These are phyloP conservation scores for Tarsius wallacei DNA, from an alignment of 2,797 vertebrate genomes.

Conservation along the genomic window DNA sequence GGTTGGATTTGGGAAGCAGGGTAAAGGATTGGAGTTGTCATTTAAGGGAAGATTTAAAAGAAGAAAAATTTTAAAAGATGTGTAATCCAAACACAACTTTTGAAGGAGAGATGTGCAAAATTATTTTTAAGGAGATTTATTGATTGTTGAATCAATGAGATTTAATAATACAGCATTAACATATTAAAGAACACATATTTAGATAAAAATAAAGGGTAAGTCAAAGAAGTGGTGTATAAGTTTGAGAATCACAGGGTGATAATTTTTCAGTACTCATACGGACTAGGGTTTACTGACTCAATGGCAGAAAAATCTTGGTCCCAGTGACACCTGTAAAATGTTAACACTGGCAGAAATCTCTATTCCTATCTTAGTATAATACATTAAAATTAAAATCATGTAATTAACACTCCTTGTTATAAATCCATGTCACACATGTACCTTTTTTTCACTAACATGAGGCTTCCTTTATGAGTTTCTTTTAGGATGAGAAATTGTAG, in stretches of 20 bases:
- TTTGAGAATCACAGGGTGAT: neutral
- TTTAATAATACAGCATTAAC: neutral
- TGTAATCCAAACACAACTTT: neutral
- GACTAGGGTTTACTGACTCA: neutral
- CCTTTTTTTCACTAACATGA: neutral
- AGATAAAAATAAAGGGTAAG: constrained; percentile 19
- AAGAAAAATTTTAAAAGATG: neutral
- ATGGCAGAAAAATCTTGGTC: neutral
- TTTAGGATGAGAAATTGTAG: neutral
- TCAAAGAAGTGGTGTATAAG: neutral
- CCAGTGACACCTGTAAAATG: neutral
- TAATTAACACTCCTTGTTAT: neutral
- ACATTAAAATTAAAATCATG: neutral
- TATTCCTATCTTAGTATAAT: neutral
- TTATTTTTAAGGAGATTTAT: neutral
- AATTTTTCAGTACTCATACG: neutral
- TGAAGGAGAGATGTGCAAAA: neutral
- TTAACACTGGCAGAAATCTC: neutral
- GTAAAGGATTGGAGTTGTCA: neutral
- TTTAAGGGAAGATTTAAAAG: neutral
- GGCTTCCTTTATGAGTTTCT: neutral
- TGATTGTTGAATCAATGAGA: neutral
- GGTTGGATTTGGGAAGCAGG: neutral
- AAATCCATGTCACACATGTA: neutral
- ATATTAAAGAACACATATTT: constrained; percentile 42